phyloP scores from a whole-genome alignment of 1,140 invertebrate species.

The Batillaria attramentaria region DNA sequence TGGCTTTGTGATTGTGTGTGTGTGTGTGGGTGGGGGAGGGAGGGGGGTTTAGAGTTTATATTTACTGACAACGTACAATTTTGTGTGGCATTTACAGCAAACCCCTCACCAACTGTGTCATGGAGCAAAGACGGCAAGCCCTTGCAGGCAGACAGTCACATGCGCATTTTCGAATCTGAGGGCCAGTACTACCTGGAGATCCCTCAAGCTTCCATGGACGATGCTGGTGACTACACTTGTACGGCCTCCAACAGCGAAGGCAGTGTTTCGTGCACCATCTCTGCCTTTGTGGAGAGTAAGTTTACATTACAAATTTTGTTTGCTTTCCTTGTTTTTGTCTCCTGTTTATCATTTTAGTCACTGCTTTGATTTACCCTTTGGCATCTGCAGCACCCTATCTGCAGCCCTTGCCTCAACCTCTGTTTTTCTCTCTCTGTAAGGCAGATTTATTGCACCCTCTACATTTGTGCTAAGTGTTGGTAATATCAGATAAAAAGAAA shows the following conservation, averaged over 20 bases:
- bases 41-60: background rate
- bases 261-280: slow-evolving; percentile 42
- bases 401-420: too few species aligned
- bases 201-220: slow-evolving; percentile 36
- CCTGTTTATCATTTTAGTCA: too few species aligned
- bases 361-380: too few species aligned
- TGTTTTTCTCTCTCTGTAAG: too few species aligned
- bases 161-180: slow-evolving; percentile 46
- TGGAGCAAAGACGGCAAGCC: slow-evolving; percentile 76
- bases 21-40: slow-evolving; percentile 5
- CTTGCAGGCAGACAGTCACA: slow-evolving; percentile 50
- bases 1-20: slow-evolving; percentile 4
- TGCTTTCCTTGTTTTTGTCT: too few species aligned
- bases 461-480: too few species aligned
- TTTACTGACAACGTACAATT: too few species aligned
- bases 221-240: slow-evolving; percentile 64
- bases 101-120: slow-evolving; percentile 80
- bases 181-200: slow-evolving; percentile 56
- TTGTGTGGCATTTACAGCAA: slow-evolving; percentile 21
- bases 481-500: too few species aligned
- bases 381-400: too few species aligned
- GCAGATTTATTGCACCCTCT: too few species aligned
- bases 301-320: too few species aligned
- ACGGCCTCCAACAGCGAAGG: slow-evolving; percentile 60
- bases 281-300: slow-evolving; percentile 50